Percentiles rank a stretch among this genome's conserved stretches.
Evolutionary conservation across 1,140 invertebrate genomes (phyloP).

Genomic region (Holcopasites calliopsidis): DNA sequence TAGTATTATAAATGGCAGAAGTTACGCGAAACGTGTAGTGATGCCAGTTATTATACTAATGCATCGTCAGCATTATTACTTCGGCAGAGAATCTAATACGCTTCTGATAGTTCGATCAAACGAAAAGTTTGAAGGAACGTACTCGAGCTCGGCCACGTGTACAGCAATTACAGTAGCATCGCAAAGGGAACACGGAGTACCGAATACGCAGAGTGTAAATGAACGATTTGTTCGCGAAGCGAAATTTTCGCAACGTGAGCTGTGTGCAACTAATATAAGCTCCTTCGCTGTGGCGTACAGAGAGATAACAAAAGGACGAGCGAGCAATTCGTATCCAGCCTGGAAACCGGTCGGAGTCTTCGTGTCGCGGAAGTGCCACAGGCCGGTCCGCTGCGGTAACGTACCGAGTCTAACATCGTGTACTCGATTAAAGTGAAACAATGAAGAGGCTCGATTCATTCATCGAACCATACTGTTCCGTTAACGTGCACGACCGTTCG

Average conservation of each 20-base stretch:
- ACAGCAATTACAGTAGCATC: background rate
- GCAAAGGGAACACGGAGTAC: background rate
- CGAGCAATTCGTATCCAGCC: conserved; percentile 55
- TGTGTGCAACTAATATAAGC: conserved; percentile 2
- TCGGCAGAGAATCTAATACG: background rate
- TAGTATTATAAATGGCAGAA: too few relatives aligned
- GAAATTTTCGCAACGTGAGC: conserved; percentile 3
- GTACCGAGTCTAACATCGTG: conserved; percentile 45
- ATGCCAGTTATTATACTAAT: too few relatives aligned
- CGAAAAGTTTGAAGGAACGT: background rate
- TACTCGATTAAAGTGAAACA: conserved; percentile 55
- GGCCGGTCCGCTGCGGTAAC: conserved; percentile 27
- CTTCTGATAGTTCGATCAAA: too few relatives aligned
- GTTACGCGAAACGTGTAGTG: too few relatives aligned
- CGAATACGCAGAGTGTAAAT: background rate
- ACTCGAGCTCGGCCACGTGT: background rate
- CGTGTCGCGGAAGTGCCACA: conserved; percentile 56
- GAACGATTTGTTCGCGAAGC: conserved; percentile 8
- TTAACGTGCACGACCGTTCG: background rate
- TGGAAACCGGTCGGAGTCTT: conserved; percentile 55
- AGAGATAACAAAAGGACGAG: conserved; percentile 52
- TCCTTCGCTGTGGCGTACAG: background rate
- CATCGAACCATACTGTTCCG: conserved; percentile 36
- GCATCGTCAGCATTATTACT: too few relatives aligned
- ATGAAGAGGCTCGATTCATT: conserved; percentile 50